phyloP scores from a whole-genome alignment of 2,888 invertebrate genomes.

The Chouioia cunea region DNA sequence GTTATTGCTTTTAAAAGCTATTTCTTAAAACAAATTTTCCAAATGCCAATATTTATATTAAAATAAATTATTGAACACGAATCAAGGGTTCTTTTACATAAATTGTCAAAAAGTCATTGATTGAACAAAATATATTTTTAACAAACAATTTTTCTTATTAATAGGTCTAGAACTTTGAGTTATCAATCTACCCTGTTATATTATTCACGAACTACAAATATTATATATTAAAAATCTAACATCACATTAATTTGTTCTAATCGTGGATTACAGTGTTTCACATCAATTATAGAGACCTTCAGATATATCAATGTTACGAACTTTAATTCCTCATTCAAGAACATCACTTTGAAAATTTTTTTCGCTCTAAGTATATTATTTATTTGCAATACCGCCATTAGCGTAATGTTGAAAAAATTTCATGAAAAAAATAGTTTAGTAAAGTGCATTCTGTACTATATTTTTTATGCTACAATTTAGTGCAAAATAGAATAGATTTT shows the following conservation, averaged over 20 bases:
- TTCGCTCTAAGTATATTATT: too few relatives aligned
- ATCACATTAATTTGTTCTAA: conserved; percentile 36
- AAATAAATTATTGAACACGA: too few relatives aligned
- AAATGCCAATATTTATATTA: too few relatives aligned
- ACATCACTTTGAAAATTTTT: too few relatives aligned
- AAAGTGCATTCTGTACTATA: conserved; percentile 16
- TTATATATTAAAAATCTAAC: conserved; percentile 20
- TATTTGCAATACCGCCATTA: too few relatives aligned
- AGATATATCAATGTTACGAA: conserved; percentile 3
- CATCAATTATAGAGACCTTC: conserved; percentile 22
- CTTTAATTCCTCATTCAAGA: background rate
- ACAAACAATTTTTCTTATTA: too few relatives aligned
- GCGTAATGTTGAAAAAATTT: too few relatives aligned
- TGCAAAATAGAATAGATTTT: conserved; percentile 19
- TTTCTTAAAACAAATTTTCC: too few relatives aligned
- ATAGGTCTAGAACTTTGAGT: background rate
- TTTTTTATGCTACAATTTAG: conserved; percentile 9
- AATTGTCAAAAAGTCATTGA: too few relatives aligned
- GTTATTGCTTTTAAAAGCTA: too few relatives aligned
- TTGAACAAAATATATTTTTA: too few relatives aligned
- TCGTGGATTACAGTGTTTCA: conserved; percentile 19
- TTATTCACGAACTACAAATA: conserved; percentile 21
- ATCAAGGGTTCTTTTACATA: too few relatives aligned
- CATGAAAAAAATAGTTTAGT: conserved; percentile 17
- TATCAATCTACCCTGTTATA: conserved; percentile 37